These are phyloP conservation scores for Noctuana brunneofusca DNA, from an alignment of 2,888 invertebrate species.

Conservation along the genomic window DNA sequence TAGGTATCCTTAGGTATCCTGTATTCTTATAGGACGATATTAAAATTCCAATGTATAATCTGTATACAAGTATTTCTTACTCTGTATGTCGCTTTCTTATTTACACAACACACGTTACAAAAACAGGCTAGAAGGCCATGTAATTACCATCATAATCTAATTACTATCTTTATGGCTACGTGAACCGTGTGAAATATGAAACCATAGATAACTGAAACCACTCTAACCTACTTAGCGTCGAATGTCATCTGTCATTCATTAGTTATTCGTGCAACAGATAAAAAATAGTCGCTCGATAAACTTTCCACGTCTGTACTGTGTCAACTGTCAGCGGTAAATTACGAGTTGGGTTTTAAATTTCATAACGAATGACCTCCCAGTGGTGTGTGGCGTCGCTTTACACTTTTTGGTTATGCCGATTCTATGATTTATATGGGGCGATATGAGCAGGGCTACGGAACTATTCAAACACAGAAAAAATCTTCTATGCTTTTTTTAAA, in stretches of 20 bases:
- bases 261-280: slow-evolving; percentile 39
- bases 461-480: not conserved
- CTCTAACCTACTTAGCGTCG: slow-evolving; percentile 44
- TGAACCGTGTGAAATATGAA: slow-evolving; percentile 1
- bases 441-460: not conserved
- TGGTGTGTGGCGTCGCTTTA: slow-evolving; percentile 2
- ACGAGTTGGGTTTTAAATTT: slow-evolving; percentile 29
- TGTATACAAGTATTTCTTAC: no score
- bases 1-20: no score
- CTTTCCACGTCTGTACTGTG: slow-evolving; percentile 27
- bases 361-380: slow-evolving; percentile 21
- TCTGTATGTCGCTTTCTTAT: no score
- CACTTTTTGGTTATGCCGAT: slow-evolving; percentile 16
- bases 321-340: slow-evolving; percentile 25
- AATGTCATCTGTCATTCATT: slow-evolving; percentile 49
- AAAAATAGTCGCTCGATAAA: slow-evolving; percentile 14
- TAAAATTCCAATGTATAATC: no score
- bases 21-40: no score
- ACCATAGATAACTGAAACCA: not conserved
- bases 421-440: slow-evolving; percentile 20
- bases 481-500: no score
- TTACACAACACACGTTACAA: not conserved
- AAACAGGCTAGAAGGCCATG: not conserved
- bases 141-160: not conserved
- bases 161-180: not conserved